These are phyloP conservation scores for Illadopsis cleaveri DNA, from an alignment of 2,113 vertebrate genomes.

Conservation along the genomic window DNA sequence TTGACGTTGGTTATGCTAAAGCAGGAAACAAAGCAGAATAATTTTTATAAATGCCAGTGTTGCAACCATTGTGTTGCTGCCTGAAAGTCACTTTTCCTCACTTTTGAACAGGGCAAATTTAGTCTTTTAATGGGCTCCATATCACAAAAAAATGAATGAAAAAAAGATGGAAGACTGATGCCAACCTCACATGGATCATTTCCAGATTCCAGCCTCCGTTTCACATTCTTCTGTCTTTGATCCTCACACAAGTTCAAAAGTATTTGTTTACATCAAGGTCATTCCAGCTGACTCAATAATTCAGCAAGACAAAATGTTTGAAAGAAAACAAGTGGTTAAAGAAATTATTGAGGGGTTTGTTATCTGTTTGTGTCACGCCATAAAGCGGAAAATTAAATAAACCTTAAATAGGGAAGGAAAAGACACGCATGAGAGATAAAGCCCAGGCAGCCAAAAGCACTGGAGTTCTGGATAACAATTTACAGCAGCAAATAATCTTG, in stretches of 20 bases:
- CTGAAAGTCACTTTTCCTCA: not conserved
- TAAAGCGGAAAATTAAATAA: slow-evolving; percentile 32
- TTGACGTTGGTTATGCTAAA: not conserved
- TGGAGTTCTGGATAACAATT: slow-evolving; percentile 21
- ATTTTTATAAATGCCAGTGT: not conserved
- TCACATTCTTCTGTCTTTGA: slow-evolving; percentile 6
- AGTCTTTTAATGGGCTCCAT: not conserved
- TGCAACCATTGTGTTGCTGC: not conserved
- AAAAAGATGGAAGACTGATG: not conserved
- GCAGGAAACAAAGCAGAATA: not conserved
- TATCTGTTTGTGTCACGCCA: slow-evolving; percentile 20
- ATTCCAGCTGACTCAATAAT: slow-evolving; percentile 27
- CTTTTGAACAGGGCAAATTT: not conserved
- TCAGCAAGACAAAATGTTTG: not conserved
- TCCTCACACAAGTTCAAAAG: slow-evolving; percentile 16
- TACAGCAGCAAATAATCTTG: slow-evolving; percentile 44
- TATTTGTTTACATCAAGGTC: slow-evolving; percentile 51
- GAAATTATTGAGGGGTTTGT: not conserved
- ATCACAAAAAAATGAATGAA: not conserved
- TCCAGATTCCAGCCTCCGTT: not conserved
- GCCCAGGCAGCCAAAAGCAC: not conserved
- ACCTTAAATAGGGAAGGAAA: slow-evolving; percentile 4
- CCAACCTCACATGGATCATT: not conserved
- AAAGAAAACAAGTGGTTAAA: slow-evolving; percentile 51
- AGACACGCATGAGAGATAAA: not conserved